Base-by-base conservation (phyloP, 2,888 invertebrate genomes). In the Rapana venosa region DNA sequence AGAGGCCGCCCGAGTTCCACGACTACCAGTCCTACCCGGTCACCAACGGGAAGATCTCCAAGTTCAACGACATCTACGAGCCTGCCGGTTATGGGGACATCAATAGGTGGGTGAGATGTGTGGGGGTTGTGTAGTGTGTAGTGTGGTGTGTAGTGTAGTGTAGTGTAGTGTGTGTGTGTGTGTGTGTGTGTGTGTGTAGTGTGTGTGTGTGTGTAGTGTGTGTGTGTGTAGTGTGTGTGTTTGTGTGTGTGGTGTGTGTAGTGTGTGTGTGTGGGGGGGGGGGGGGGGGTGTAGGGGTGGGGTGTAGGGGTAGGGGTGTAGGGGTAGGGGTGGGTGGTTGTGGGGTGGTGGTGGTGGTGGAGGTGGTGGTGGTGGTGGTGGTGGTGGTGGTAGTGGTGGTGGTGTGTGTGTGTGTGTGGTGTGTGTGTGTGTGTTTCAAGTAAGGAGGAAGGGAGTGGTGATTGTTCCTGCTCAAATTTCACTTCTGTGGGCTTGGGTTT, bases 11-110 rank as follows among this genome's bases (percentile, higher is more conserved):
- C 0, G 93, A 94, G 17, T 94, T 91, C 87, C 87, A 74, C 13
- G 91, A 87, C 13, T 94, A 94, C 84, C 79, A 89, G 5, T 93
- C 94, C 1, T 94, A 92, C 87, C 94, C 94, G 0, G 92, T 95
- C 13, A 91, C 90, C 15, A 93, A 94, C 70, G 94, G 94, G 0
- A 91, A 91, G 30, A 90, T 93, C 13, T 91, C 92, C n/a, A 91
- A 90, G 6, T 89, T 88, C 47, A 74, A 89, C 13, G 95, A 95
- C 89, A 94, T 95, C 30, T 95, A 94, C 90, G 92, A 93, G 0
- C 92, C 94, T 0, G 90, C 86, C 15, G 88, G 92, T 5, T 93
- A 93, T 90, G 88, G 79, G 8, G 91, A 91, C 22, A 92, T 93
- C 15, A 92, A 91, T 79, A 90, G 92, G 87, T 90, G 86, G 15